Evolutionary conservation across 2,797 vertebrate genomes (phyloP), one percentile per base, ranked within the genome.

Genomic region (Hybognathus amarus): DNA sequence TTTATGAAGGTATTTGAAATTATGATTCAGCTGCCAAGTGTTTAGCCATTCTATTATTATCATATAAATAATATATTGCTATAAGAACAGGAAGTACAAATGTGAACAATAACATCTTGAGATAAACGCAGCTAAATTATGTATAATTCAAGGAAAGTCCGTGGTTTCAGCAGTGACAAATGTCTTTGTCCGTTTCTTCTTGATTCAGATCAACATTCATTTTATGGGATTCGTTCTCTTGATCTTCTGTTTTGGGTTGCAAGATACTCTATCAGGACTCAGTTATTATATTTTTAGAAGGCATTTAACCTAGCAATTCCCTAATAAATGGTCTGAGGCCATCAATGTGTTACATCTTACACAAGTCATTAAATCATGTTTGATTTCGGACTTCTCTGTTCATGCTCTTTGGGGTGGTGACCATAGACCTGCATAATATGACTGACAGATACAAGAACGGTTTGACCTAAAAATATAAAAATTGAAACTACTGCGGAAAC

Each of bases 1-100:
- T 80, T 73, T 73, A 59, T 74, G 30, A 82, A 70, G 38, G 56
- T 22, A 81, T 82, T 64, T 74, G 40, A 13, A 22, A 74, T 82
- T 74, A 63, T 50, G 79, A 73, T 64, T 82, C 42, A 74, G 30
- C 69, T 82, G 42, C 30, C 12, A 74, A 61, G 45, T 47, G 68
- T 82, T 64, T 52, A 74, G 40, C 69, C 56, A 63, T 64, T 63
- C 56, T 74, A n/a, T n/a, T n/a, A n/a, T 42, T 52, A 47, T 61
- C 40, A 81, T 63, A 61, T 81, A 74, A 63, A 61, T 81, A 74
- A 63, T 20, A 82, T 47, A 27, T 80, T 30, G 50, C 66, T 24
- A 63, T 73, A 56, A 56, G 73, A 66, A 82, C 45, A 76, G 17
- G 7, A 18, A 67, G n/a, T 30, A 22, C 13, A 9, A 30, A 54